Conservation (phyloP, 2,113 vertebrate genomes). For the Tragelaphus scriptus region DNA sequence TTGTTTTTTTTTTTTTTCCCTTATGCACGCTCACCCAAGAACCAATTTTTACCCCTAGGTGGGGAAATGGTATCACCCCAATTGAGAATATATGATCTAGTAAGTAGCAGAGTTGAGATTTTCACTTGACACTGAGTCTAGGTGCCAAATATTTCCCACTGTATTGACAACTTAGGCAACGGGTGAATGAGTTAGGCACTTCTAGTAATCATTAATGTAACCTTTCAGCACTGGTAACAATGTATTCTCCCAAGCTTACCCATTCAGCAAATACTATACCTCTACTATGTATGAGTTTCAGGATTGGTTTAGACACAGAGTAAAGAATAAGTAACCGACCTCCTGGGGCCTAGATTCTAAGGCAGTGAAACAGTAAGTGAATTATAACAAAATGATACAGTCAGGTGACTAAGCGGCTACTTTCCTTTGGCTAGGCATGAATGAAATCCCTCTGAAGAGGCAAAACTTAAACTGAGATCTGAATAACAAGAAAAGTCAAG, state of each 20-base stretch:
- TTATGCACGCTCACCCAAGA: not conserved
- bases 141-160: not conserved
- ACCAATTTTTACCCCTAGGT: not conserved
- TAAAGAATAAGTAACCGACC: not conserved
- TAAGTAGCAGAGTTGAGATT: conserved; percentile 18
- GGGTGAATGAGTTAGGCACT: not conserved
- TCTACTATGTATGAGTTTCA: not conserved
- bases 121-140: not conserved
- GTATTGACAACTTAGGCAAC: not conserved
- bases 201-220: not conserved
- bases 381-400: not conserved
- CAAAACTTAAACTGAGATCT: not conserved
- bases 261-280: not conserved
- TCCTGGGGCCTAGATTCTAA: not conserved
- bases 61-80: not conserved
- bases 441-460: not conserved
- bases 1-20: not conserved
- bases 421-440: not conserved
- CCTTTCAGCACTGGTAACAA: not conserved
- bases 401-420: not conserved
- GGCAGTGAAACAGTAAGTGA: not conserved
- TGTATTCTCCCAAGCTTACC: not conserved
- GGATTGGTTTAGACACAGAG: not conserved
- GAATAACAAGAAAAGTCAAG: not conserved
- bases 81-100: not conserved